A percentile compares a stretch with the other conserved stretches of the same genome.
These are phyloP conservation scores for Ptychadena robeensis DNA, from an alignment of 2,797 vertebrate genomes.

Conservation along the genomic window DNA sequence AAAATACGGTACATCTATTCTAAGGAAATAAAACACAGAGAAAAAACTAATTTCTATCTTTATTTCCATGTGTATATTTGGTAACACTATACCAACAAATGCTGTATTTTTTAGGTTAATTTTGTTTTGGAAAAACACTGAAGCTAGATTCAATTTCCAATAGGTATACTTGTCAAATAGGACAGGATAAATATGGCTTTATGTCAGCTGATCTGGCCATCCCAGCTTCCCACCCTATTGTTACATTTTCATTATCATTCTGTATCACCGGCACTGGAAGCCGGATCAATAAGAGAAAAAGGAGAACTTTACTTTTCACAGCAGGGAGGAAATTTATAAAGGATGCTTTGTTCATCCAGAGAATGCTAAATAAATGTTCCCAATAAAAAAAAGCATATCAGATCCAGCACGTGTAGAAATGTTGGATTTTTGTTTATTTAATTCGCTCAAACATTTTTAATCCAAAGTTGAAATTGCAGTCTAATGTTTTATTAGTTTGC, in stretches of 20 bases:
- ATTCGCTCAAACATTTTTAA: conserved; percentile 58
- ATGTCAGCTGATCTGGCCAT: neutral
- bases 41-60: no score
- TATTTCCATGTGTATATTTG: no score
- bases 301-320: conserved; percentile 41
- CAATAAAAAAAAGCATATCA: conserved; percentile 38
- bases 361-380: conserved; percentile 49
- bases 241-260: conserved; percentile 30
- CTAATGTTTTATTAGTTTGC: conserved; percentile 60
- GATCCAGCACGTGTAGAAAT: conserved; percentile 27
- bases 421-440: conserved; percentile 56
- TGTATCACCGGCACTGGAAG: conserved; percentile 8
- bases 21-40: no score
- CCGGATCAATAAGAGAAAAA: conserved; percentile 32
- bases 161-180: neutral
- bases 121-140: no score
- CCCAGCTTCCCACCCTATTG: neutral
- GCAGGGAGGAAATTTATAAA: conserved; percentile 43
- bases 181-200: neutral
- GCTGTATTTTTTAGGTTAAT: no score
- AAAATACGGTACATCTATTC: no score
- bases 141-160: neutral
- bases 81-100: no score
- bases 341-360: conserved; percentile 19
- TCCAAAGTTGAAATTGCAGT: conserved; percentile 49